Base-by-base conservation (phyloP, 2,797 vertebrate species). In the Mallotus villosus region DNA sequence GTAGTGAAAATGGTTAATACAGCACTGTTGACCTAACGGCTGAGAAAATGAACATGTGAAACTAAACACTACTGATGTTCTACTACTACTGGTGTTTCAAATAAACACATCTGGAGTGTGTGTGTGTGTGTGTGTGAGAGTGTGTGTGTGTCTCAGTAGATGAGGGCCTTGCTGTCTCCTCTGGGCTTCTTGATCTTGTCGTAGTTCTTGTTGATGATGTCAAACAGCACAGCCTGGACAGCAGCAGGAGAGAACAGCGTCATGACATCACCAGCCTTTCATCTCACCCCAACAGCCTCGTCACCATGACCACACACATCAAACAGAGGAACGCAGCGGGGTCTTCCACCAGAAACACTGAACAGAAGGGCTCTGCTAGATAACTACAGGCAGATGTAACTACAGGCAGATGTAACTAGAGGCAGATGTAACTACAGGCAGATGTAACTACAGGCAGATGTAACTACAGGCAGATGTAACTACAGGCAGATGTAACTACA, bases 151-250 rank as follows among this genome's bases (percentile, higher is more conserved):
- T 60, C 78, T 96, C 87, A 97, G 87, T 97, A 97, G 89, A 97
- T 95, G 79, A 96, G 94, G 29, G 94, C 95, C 79, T 96, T 97
- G 74, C 92, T 92, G 60, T 95, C 94, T 85, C 96, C 95, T 81
- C 93, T 93, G 58, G 96, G 95, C 86, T 93, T 97, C 90, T 95
- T 97, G 71, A 97, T 96, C 90, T 97, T 97, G 90, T 94, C 92
- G 0, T 93, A 95, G 86, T 97, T 97, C 93, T 97, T 97, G 88
- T 75, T 92, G 82, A 96, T 93, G 81, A 93, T 90, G 88, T 97
- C 96, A 70, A 94, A 95, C 78, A 96, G 86, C 71, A 94, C 91
- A 24, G 96, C 95, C 95, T 97, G 83, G 32, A 67, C 77, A 41
- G 29, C 19, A 29, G 41, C 8, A 64, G 8, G 37, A n/a, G 34